Base-by-base conservation (phyloP, 2,113 vertebrate genomes). In the Paradoxurus hermaphroditus region DNA sequence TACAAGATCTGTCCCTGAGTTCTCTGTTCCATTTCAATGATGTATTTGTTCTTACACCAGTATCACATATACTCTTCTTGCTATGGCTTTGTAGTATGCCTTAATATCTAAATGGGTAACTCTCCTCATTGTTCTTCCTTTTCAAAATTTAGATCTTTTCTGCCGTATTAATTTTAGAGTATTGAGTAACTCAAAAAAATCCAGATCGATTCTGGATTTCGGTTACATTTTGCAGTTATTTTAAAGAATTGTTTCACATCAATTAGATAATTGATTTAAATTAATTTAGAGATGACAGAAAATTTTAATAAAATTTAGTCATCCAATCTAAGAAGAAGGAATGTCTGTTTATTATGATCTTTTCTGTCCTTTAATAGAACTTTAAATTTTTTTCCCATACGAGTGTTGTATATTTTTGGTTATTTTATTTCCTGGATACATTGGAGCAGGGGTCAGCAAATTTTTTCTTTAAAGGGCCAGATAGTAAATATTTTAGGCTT, bases 111-210 rank as follows among this genome's bases (percentile, higher is more conserved):
- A 88, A 86, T 91, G 15, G 34, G 5, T 56, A 88, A 91, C 75
- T 53, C 67, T 62, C 29, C 39, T 84, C 39, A 41, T 91, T 63
- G 63, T 73, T 96, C 12, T 93, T 85, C 27, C 41, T 94, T 95
- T 92, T 67, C 63, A 94, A 96, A 96, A 51, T 44, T 94, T 87
- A 86, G 49, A 27, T 95, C 39, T 97, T 89, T 83, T 88, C n/a
- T 93, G 84, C 34, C 73, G 86, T 65, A 67, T 62, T 88, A 91
- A 93, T 75, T 94, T 85, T 92, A 70, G 65, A 94, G 27, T 68
- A 85, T 51, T 41, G 77, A 86, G 15, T 77, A 25, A 78, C 39
- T 68, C 19, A 73, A 79, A 91, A 91, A 95, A 78, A 41, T 63
- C 53, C 25, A 90, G 13, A 68, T 41, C 56, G 23, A 96, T 72